A percentile compares a stretch with the other conserved stretches of the same genome.
Evolutionary conservation across 2,888 invertebrate species (phyloP).

Genomic region (Pammene aurita): DNA sequence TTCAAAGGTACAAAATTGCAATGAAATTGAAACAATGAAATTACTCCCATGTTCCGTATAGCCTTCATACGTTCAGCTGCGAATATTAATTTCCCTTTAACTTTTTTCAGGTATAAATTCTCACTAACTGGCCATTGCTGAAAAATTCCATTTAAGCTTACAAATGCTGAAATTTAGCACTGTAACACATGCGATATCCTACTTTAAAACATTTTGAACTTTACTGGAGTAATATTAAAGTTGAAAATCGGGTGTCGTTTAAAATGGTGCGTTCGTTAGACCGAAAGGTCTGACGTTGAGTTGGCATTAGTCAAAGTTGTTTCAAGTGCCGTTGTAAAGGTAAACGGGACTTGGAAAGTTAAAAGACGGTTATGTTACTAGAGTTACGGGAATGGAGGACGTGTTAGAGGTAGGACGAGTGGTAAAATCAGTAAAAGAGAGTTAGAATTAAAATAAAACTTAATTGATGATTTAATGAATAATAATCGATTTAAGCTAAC

Average conservation of each 20-base stretch:
- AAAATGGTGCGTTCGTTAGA: constrained; percentile 22
- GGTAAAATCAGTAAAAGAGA: too few species aligned
- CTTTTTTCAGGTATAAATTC: constrained; percentile 34
- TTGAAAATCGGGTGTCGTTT: constrained; percentile 1
- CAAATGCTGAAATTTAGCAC: constrained; percentile 34
- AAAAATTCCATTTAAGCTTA: constrained; percentile 34
- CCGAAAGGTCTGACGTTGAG: constrained; percentile 45
- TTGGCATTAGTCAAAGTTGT: constrained; percentile 55
- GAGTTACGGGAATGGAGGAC: constrained; percentile 8
- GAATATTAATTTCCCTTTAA: constrained; percentile 30
- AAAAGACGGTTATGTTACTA: constrained; percentile 22
- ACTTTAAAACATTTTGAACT: background rate
- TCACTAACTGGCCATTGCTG: constrained; percentile 30
- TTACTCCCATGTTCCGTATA: constrained; percentile 1
- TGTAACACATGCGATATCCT: constrained; percentile 29
- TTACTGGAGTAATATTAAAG: background rate
- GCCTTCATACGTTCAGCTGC: constrained; percentile 11
- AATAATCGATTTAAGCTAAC: too few species aligned
- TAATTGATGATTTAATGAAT: too few species aligned
- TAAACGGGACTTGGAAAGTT: constrained; percentile 30
- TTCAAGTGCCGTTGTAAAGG: constrained; percentile 22
- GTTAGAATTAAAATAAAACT: too few species aligned
- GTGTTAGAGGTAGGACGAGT: background rate
- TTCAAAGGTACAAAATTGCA: too few species aligned
- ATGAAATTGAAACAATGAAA: constrained; percentile 20